A percentile compares a stretch with the other conserved stretches of the same genome.
Conservation (phyloP, 2,888 invertebrate species). For the Yponomeuta plumbellus region DNA sequence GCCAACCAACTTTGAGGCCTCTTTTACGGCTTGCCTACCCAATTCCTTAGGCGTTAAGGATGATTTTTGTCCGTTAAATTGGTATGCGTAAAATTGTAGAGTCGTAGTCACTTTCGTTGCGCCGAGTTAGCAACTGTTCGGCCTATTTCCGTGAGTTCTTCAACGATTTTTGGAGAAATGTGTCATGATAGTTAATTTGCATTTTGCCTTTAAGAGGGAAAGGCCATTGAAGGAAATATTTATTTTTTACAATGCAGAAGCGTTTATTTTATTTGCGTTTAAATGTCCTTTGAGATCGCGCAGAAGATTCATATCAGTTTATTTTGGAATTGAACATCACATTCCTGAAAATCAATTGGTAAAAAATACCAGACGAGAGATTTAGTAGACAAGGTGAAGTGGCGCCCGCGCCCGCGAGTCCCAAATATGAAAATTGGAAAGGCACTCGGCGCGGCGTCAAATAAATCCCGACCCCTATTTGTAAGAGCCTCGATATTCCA, state of each 20-base stretch:
- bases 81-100: background rate
- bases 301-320: background rate
- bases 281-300: too few relatives aligned
- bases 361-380: slow-evolving; percentile 54
- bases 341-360: slow-evolving; percentile 44
- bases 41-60: background rate
- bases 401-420: slow-evolving; percentile 36
- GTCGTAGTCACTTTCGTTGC: slow-evolving; percentile 21
- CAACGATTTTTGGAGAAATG: slow-evolving; percentile 9
- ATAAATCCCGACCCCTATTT: slow-evolving; percentile 64
- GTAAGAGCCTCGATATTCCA: slow-evolving; percentile 46
- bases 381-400: slow-evolving; percentile 45
- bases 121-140: slow-evolving; percentile 44
- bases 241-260: too few relatives aligned
- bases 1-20: background rate
- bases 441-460: slow-evolving; percentile 39
- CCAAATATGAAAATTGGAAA: slow-evolving; percentile 74
- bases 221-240: too few relatives aligned
- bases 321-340: background rate
- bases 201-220: background rate
- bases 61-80: background rate
- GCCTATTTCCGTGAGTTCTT: slow-evolving; percentile 37
- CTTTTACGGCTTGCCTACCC: background rate
- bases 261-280: too few relatives aligned
- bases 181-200: slow-evolving; percentile 13